Percentiles rank a stretch among this genome's conserved stretches.
Conservation (phyloP, 2,888 invertebrate genomes). For the Ochropleura leucogaster region DNA sequence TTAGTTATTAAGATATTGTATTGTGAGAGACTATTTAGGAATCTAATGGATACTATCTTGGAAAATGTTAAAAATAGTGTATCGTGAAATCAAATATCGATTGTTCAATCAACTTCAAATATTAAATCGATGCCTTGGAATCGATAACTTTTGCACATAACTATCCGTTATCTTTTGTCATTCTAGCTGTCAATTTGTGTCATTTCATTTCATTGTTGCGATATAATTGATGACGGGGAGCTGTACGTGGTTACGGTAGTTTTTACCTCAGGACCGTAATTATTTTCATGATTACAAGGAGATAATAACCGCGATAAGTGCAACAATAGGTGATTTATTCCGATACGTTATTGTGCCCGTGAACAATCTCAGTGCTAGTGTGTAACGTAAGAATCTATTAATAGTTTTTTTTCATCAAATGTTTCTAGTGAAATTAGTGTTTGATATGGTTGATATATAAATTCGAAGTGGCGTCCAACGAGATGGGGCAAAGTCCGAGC, state of each 20-base stretch:
- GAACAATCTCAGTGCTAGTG: constrained; percentile 67
- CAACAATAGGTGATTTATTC: constrained; percentile 55
- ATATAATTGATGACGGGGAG: constrained; percentile 66
- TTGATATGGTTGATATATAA: constrained; percentile 77
- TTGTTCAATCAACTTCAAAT: not conserved
- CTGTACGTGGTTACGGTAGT: constrained; percentile 54
- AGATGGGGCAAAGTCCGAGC: constrained; percentile 89
- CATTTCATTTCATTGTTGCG: constrained; percentile 63
- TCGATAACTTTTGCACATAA: constrained; percentile 24
- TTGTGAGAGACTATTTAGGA: not conserved
- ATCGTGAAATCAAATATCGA: not conserved
- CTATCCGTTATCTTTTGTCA: constrained; percentile 61
- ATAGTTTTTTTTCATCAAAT: constrained; percentile 76
- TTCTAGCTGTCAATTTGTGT: constrained; percentile 50
- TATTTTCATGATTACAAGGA: constrained; percentile 58
- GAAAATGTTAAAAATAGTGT: not conserved
- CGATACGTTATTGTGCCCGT: constrained; percentile 48
- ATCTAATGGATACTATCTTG: too few species aligned
- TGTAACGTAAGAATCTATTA: constrained; percentile 78
- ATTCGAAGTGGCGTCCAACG: constrained; percentile 79
- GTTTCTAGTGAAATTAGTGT: constrained; percentile 74
- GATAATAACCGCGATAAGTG: constrained; percentile 61
- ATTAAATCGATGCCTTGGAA: not conserved
- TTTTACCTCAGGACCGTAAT: constrained; percentile 56
- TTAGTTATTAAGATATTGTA: not conserved